These are phyloP conservation scores for Mythimna pallens DNA, from an alignment of 2,888 invertebrate species.

Conservation along the genomic window DNA sequence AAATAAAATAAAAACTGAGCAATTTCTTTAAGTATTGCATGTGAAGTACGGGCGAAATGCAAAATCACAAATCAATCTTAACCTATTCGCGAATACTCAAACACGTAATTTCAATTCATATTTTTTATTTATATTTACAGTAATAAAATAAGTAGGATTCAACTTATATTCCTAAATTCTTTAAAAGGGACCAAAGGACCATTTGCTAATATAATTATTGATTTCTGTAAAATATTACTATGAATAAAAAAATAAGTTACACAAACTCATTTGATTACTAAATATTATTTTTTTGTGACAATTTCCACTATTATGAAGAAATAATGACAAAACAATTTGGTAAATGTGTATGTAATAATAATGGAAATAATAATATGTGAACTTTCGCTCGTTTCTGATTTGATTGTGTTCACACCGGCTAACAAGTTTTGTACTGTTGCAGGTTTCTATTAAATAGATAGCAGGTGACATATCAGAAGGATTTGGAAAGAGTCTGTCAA, in stretches of 20 bases:
- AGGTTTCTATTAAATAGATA: slow-evolving; percentile 42
- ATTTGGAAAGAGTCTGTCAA: slow-evolving; percentile 51
- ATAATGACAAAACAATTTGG: slow-evolving; percentile 10
- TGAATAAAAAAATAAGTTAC: slow-evolving; percentile 45
- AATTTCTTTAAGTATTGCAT: slow-evolving; percentile 59
- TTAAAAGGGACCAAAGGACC: slow-evolving; percentile 59
- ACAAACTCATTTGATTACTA: slow-evolving; percentile 28
- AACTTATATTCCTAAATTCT: slow-evolving; percentile 70
- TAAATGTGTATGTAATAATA: slow-evolving; percentile 11
- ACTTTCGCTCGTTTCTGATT: slow-evolving; percentile 4
- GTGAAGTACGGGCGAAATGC: slow-evolving; percentile 68
- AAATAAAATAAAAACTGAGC: slow-evolving; percentile 69
- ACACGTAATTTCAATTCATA: slow-evolving; percentile 52
- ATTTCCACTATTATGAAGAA: slow-evolving; percentile 20
- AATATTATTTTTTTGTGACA: slow-evolving; percentile 44
- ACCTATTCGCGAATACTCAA: slow-evolving; percentile 41
- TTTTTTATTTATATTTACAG: slow-evolving; percentile 75
- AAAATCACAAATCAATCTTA: slow-evolving; percentile 55
- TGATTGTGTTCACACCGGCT: slow-evolving; percentile 11
- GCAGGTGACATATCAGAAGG: slow-evolving; percentile 16
- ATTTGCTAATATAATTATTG: slow-evolving; percentile 59
- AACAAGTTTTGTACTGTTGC: slow-evolving; percentile 55
- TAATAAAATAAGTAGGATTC: slow-evolving; percentile 70
- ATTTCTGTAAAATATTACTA: slow-evolving; percentile 51
- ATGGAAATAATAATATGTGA: slow-evolving; percentile 5